These are phyloP conservation scores for Lasioglossum morio DNA, from an alignment of 2,888 invertebrate species.

Conservation along the genomic window DNA sequence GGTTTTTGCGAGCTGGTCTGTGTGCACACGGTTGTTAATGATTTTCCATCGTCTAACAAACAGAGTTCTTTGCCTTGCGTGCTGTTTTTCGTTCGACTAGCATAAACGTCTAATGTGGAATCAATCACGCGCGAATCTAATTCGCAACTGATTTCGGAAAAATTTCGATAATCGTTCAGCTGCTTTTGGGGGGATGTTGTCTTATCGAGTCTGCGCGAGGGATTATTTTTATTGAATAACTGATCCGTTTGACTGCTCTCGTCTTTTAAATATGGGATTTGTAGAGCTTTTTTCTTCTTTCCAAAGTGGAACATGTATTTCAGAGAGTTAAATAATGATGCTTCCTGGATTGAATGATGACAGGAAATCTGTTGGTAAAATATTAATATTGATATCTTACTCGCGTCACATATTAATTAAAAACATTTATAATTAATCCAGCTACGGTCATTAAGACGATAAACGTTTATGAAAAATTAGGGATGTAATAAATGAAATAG, in stretches of 20 bases:
- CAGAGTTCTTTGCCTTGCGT: background rate
- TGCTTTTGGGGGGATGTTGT: background rate
- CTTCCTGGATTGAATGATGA: background rate
- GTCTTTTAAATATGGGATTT: conserved; percentile 15
- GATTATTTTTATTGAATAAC: background rate
- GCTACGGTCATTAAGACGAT: background rate
- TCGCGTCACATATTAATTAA: background rate
- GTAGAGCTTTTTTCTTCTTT: background rate
- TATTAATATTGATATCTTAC: background rate
- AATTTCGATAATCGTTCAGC: background rate
- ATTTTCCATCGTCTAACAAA: background rate
- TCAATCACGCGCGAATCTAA: conserved; percentile 17
- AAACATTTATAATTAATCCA: background rate
- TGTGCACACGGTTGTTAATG: background rate
- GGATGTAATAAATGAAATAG: background rate
- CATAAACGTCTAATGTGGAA: background rate
- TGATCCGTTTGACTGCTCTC: conserved; percentile 29
- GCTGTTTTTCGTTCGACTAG: background rate
- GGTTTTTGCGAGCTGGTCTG: conserved; percentile 13
- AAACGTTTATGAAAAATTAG: no score
- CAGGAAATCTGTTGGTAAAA: conserved; percentile 9
- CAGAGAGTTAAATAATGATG: background rate
- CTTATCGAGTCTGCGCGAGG: background rate
- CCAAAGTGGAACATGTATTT: conserved; percentile 16
- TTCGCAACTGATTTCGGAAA: conserved; percentile 36